phyloP scores from a whole-genome alignment of 2,888 invertebrate species.

The Tribolium freemani region DNA sequence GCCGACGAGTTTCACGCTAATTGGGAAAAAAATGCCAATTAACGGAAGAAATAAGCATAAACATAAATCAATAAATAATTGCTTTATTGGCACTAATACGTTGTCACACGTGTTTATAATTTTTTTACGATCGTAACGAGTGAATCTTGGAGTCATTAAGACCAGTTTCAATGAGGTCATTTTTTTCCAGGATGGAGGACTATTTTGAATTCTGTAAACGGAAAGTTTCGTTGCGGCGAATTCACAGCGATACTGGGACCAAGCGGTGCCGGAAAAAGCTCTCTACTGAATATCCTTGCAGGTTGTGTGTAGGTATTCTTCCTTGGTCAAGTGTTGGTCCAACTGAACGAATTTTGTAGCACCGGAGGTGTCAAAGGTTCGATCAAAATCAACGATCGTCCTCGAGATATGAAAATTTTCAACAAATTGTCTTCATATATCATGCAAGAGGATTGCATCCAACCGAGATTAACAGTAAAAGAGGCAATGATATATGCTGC shows the following conservation, averaged over 20 bases:
- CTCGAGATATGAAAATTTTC: slow-evolving; percentile 78
- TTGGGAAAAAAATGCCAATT: background rate
- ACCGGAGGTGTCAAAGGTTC: slow-evolving; percentile 76
- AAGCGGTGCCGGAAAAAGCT: slow-evolving; percentile 83
- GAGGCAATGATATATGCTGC: slow-evolving; percentile 84
- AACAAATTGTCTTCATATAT: slow-evolving; percentile 85
- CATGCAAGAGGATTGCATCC: slow-evolving; percentile 83
- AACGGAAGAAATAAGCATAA: background rate
- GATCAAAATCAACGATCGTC: slow-evolving; percentile 78
- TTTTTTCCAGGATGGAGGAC: slow-evolving; percentile 69
- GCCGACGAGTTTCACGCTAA: background rate
- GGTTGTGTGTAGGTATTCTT: slow-evolving; percentile 78
- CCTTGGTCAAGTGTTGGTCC: background rate
- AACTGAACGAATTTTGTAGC: slow-evolving; percentile 48
- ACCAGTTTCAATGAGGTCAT: background rate
- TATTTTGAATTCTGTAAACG: slow-evolving; percentile 73
- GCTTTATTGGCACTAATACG: background rate
- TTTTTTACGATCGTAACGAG: background rate
- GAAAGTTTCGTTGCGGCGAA: slow-evolving; percentile 75
- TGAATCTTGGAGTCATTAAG: background rate
- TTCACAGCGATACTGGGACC: slow-evolving; percentile 83
- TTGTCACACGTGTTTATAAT: background rate
- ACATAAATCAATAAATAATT: background rate
- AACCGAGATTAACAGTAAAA: slow-evolving; percentile 79
- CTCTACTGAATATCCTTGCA: slow-evolving; percentile 81